Evolutionary conservation across 2,797 vertebrate genomes (phyloP), one percentile per base, ranked within the genome.

Genomic region (Poeciliopsis infans): DNA sequence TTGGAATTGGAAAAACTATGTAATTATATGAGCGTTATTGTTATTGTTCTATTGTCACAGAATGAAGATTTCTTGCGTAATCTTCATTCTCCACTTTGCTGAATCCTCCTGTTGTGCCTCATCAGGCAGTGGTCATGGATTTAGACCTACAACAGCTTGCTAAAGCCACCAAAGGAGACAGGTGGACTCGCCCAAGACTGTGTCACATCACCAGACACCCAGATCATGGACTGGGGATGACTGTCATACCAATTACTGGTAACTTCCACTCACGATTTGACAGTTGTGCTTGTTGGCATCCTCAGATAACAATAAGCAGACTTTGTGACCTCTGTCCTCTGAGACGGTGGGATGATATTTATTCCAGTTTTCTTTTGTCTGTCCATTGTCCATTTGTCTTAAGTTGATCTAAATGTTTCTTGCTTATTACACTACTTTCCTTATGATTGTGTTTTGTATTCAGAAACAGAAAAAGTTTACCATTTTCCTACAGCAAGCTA

Each of bases 221-320:
- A 0, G 92, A 91, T 7, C 87, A 84, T 0, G 96, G 96, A 31
- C 95, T 98, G 79, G 97, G 97, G 51, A 96, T 99, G 91, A 95
- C 75, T 0, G 76, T 96, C 69, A 93, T 88, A 51, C 88, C 90
- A 31, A 86, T 77, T 72, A 93, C 96, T 86, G 96, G 93, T 96
- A 86, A 25, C 18, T 25, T 31, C n/a, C 7, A 51, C 23, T 71
- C 41, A 73, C n/a, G 66, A 28, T 71, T 69, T 41, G 12, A 72
- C 23, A 78, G n/a, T 13, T 57, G 53, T 28, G 49, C 10, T 53
- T 53, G 51, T 53, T 23, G 49, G 20, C 49, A 51, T 8, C 13
- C 69, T 47, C 15, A 45, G 12, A 71, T 28, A 12, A 47, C 41
- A 23, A 2, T 31, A 31, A 23, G 6, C 16, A 39, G 31, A 20